A percentile compares a stretch with the other conserved stretches of the same genome.
Evolutionary conservation across 2,113 vertebrate species (phyloP).

Genomic region (Sciurus niger): DNA sequence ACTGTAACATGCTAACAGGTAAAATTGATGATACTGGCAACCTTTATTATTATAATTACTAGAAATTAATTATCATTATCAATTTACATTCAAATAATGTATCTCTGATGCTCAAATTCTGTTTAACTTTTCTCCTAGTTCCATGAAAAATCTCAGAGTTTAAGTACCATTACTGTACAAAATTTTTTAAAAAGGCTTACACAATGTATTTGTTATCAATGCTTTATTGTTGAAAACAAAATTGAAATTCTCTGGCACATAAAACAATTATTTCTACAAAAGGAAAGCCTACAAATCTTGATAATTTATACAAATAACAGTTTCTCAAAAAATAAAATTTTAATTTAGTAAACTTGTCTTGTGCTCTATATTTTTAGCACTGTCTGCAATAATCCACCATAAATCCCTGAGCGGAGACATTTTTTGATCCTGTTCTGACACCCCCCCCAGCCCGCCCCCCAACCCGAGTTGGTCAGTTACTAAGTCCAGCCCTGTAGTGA

Average conservation of each 20-base stretch:
- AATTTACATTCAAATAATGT: background rate
- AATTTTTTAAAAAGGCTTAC: slow-evolving; percentile 67
- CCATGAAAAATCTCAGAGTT: background rate
- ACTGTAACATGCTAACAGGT: background rate
- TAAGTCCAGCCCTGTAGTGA: slow-evolving; percentile 86
- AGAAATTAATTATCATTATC: background rate
- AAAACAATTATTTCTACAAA: slow-evolving; percentile 95
- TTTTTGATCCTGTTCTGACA: slow-evolving; percentile 89
- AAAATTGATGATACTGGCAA: background rate
- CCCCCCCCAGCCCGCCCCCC: slow-evolving; percentile 81
- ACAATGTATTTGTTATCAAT: slow-evolving; percentile 89
- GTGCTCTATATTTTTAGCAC: slow-evolving; percentile 93
- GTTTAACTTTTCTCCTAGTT: background rate
- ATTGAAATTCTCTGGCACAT: slow-evolving; percentile 94
- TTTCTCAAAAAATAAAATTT: slow-evolving; percentile 97
- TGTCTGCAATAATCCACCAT: slow-evolving; percentile 93
- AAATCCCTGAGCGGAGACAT: slow-evolving; percentile 99
- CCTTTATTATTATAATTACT: background rate
- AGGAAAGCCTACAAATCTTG: slow-evolving; percentile 96
- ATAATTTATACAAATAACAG: slow-evolving; percentile 99
- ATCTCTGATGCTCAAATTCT: background rate
- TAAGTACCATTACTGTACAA: slow-evolving; percentile 26
- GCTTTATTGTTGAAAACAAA: slow-evolving; percentile 96
- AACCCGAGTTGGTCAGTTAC: slow-evolving; percentile 84
- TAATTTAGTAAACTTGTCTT: slow-evolving; percentile 97